Base-by-base conservation (phyloP, 2,113 vertebrate species). In the Pithys albifrons region DNA sequence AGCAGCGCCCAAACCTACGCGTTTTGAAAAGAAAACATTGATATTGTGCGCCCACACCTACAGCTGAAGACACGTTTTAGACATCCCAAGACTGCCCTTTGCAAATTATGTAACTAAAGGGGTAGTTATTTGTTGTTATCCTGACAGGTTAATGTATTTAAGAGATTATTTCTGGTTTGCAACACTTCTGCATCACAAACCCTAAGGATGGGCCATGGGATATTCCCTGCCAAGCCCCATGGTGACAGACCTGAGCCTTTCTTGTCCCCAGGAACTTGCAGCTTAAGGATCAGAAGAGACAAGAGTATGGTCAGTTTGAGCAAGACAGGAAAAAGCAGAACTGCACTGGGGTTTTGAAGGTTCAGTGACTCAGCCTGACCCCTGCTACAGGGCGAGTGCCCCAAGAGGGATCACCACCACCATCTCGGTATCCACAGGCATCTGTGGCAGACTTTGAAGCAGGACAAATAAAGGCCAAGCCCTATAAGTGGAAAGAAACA, bases 11-110 rank as follows among this genome's bases (percentile, higher is more conserved):
- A 70, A 70, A 74, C 79, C 93, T 73, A 91, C 66, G 25, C 48
- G 2, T 93, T 93, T 77, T 35, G 86, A 79, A 67, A 81, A 76
- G 93, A 88, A 95, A 94, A 95, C 91, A 92, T 27, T 85, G 82
- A 81, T 69, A 73, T 65, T 75, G 89, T 81, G 90, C 48, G 49
- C 57, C 54, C 66, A 89, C 96, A 95, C 92, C 94, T 94, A 91
- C 64, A 79, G 84, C 0, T 73, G 81, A 92, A 83, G 71, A 89
- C 15, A 24, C 33, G 20, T 85, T 70, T 89, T 52, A 91, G 81
- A 74, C 65, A 85, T 31, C 57, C 71, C 51, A 73, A 75, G 73
- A 75, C 6, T 6, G 24, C 41, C 16, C 85, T 71, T 76, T 81
- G 46, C 37, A 46, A 75, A 89, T 96, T 97, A 91, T 8, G 16